phyloP scores from a whole-genome alignment of 2,888 invertebrate genomes.

The Phymatocera aterrima region DNA sequence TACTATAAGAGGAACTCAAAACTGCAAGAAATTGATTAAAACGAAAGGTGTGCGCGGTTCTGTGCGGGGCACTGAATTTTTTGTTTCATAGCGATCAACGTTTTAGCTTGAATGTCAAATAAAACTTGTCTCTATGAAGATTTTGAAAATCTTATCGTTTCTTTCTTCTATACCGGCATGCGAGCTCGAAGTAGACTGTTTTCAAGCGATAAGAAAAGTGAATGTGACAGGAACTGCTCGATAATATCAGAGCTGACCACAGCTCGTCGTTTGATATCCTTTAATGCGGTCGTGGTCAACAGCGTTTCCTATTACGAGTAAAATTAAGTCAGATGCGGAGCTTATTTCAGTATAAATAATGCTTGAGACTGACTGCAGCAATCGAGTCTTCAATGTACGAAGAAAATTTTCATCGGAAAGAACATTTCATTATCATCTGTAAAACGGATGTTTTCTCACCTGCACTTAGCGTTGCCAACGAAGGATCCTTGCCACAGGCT shows the following conservation, averaged over 20 bases:
- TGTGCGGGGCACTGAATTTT: too few species aligned
- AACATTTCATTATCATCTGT: too few species aligned
- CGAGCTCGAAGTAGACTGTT: neutral
- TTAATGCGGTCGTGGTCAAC: constrained; percentile 4
- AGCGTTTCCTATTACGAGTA: neutral
- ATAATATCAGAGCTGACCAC: constrained; percentile 1
- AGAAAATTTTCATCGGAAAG: neutral
- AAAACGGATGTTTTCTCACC: constrained; percentile 75
- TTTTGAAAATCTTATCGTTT: neutral
- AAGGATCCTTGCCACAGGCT: constrained; percentile 84
- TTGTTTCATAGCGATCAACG: too few species aligned
- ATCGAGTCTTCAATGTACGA: neutral
- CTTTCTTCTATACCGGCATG: neutral
- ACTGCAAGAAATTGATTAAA: too few species aligned
- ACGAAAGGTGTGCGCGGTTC: too few species aligned
- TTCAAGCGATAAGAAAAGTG: constrained; percentile 2
- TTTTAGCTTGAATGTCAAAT: neutral
- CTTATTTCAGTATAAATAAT: neutral
- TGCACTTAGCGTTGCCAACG: constrained; percentile 83
- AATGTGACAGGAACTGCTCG: neutral
- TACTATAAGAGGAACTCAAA: too few species aligned
- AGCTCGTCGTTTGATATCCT: neutral
- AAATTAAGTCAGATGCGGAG: neutral
- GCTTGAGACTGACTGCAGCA: neutral
- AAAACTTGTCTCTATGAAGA: too few species aligned